Percentiles rank a stretch among this genome's conserved stretches.
phyloP scores from a whole-genome alignment of 2,113 vertebrate genomes.

The Rhombomys opimus region DNA sequence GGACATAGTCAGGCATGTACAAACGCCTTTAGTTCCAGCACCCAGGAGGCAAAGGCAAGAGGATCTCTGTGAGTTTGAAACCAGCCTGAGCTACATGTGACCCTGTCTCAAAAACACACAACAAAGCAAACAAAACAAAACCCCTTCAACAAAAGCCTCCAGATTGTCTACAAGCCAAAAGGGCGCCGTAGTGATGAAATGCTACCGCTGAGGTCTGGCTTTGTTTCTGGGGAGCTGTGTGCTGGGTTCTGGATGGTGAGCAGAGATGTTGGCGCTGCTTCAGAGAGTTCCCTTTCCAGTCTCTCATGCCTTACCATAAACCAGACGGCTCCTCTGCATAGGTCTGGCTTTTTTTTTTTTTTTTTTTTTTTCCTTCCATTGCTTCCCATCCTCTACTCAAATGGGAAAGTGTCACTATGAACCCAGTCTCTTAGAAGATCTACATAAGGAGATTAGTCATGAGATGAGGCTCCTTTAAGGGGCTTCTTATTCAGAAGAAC shows the following conservation, averaged over 20 bases:
- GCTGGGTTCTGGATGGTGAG: not conserved
- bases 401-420: constrained; percentile 41
- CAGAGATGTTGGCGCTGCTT: not conserved
- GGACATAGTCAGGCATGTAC: not conserved
- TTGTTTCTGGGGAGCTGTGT: not conserved
- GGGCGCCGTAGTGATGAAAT: constrained; percentile 39
- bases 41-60: not conserved
- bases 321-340: not conserved
- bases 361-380: constrained; percentile 21
- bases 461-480: not conserved
- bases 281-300: constrained; percentile 38
- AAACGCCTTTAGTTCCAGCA: not conserved
- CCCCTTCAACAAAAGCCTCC: not conserved
- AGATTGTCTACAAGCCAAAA: not conserved
- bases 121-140: not conserved
- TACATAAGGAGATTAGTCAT: not conserved
- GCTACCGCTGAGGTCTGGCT: not conserved
- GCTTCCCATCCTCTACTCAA: not conserved
- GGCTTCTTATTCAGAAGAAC: not conserved
- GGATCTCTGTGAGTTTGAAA: not conserved
- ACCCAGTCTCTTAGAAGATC: not conserved
- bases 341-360: not conserved
- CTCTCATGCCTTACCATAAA: not conserved
- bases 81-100: not conserved
- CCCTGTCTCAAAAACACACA: not conserved